Conservation (phyloP, 2,113 vertebrate genomes). For the Podilymbus podiceps region DNA sequence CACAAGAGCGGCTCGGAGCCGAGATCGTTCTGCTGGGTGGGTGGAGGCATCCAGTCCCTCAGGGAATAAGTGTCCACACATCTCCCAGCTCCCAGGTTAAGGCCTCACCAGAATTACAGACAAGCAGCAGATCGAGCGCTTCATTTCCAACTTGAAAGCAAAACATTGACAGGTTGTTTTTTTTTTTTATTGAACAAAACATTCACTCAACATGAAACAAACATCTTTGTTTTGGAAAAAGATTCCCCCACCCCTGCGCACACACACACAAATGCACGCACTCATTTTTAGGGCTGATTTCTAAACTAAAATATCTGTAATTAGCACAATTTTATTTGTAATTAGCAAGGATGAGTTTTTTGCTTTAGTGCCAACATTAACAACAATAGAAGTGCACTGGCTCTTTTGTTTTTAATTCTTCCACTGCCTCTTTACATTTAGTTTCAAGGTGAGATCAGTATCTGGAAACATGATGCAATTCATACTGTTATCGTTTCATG, state of each 20-base stretch:
- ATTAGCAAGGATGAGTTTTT: background rate
- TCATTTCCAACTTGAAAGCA: background rate
- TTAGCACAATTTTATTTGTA: background rate
- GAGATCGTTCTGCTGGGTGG: fast-evolving
- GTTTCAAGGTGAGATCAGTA: slow-evolving; percentile 32
- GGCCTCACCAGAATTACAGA: background rate
- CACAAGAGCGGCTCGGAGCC: background rate
- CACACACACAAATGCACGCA: background rate
- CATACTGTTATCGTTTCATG: background rate
- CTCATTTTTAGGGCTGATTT: background rate
- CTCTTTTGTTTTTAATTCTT: background rate
- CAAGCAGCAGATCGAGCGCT: background rate
- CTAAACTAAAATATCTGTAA: background rate
- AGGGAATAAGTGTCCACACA: no score
- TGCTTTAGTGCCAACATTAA: background rate
- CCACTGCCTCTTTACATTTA: background rate
- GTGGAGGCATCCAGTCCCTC: background rate
- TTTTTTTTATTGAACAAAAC: background rate
- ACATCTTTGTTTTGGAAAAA: background rate
- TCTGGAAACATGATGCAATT: background rate
- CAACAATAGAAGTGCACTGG: background rate
- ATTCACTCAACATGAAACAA: background rate
- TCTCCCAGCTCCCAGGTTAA: background rate
- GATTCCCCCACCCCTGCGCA: background rate
- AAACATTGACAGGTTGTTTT: background rate